phyloP scores from a whole-genome alignment of 2,888 invertebrate genomes.

The Chorisops tibialis region DNA sequence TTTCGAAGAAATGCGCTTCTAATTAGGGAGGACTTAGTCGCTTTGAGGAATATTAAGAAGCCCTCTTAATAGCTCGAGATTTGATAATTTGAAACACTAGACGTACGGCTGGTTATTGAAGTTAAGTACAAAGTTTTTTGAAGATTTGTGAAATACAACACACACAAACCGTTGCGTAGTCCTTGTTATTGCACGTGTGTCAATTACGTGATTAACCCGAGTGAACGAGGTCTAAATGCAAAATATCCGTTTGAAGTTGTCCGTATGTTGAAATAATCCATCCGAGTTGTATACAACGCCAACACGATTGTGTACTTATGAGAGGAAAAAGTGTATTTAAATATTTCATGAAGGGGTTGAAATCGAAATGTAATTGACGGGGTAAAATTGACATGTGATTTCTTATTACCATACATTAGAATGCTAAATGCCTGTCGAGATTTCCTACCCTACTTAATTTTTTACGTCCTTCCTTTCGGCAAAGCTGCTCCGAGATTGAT shows the following conservation, averaged over 20 bases:
- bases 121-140: constrained; percentile 6
- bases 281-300: neutral
- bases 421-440: neutral
- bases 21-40: constrained; percentile 10
- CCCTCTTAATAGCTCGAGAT: neutral
- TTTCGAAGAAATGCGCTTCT: constrained; percentile 3
- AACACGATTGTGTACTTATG: neutral
- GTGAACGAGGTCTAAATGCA: constrained; percentile 1
- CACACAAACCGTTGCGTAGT: neutral
- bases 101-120: too few species aligned
- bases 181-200: constrained; percentile 19
- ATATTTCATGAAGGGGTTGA: neutral
- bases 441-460: neutral
- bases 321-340: neutral
- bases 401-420: neutral
- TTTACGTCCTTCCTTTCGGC: neutral
- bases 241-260: neutral
- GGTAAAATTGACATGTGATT: constrained; percentile 1
- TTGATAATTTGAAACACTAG: neutral
- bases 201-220: constrained; percentile 20
- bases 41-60: neutral
- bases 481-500: neutral
- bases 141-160: neutral
- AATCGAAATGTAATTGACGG: neutral
- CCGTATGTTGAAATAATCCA: neutral